Evolutionary conservation across 2,888 invertebrate genomes (phyloP).

Genomic region (Labia minor): DNA sequence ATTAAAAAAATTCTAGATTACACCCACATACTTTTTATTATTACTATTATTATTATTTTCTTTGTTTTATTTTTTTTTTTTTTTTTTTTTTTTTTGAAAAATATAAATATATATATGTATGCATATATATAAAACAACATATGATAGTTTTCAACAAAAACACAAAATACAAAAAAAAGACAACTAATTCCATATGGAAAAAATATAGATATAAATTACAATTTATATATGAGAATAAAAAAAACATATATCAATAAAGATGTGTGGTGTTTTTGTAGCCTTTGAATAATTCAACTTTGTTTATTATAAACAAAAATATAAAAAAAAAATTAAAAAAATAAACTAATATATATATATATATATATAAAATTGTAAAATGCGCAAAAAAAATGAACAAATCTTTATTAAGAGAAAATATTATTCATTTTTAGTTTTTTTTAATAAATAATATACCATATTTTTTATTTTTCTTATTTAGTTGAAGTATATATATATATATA

Average conservation of each 20-base stretch:
- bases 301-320: background rate
- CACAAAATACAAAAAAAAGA: background rate
- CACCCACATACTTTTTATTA: background rate
- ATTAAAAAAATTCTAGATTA: background rate
- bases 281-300: constrained; percentile 5
- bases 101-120: too few species aligned
- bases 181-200: background rate
- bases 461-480: too few species aligned
- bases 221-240: background rate
- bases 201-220: background rate
- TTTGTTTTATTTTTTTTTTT: too few species aligned
- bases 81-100: too few species aligned
- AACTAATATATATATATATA: too few species aligned
- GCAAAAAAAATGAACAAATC: background rate
- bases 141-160: too few species aligned
- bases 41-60: too few species aligned
- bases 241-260: background rate
- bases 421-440: background rate
- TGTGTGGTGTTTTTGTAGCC: constrained; percentile 4
- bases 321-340: background rate
- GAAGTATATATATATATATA: too few species aligned
- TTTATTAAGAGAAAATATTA: background rate
- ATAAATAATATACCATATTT: background rate
- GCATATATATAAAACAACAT: too few species aligned
- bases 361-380: too few species aligned